Evolutionary conservation across 1,140 invertebrate genomes (phyloP).

Genomic region (Achroia grisella): DNA sequence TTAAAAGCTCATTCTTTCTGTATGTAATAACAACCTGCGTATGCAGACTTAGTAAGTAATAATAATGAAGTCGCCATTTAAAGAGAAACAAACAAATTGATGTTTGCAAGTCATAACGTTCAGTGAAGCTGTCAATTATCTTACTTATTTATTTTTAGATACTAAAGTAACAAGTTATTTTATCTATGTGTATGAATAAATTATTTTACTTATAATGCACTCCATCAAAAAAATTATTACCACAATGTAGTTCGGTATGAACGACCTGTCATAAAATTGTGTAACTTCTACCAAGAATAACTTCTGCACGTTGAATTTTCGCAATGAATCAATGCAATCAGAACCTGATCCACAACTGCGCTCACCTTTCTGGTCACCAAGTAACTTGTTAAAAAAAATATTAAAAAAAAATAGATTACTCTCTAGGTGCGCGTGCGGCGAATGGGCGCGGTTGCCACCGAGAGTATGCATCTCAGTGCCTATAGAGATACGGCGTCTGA

Average conservation of each 20-base stretch:
- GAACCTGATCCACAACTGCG: constrained; percentile 7
- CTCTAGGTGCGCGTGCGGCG: constrained; percentile 37
- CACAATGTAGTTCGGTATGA: background rate
- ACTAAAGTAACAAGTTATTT: too few relatives aligned
- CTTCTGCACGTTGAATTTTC: constrained; percentile 9
- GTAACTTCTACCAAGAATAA: constrained; percentile 6
- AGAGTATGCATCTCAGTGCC: constrained; percentile 30
- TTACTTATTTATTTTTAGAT: too few relatives aligned
- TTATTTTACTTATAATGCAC: background rate
- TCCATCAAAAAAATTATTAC: too few relatives aligned
- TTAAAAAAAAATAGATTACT: constrained; percentile 38
- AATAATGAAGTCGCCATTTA: too few relatives aligned
- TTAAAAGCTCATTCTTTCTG: too few relatives aligned
- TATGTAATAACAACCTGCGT: too few relatives aligned
- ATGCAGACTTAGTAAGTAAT: too few relatives aligned
- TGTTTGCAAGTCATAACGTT: too few relatives aligned
- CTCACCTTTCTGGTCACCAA: constrained; percentile 31
- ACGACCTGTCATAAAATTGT: constrained; percentile 7
- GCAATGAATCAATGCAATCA: constrained; percentile 12
- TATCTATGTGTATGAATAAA: too few relatives aligned
- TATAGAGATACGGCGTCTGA: constrained; percentile 13
- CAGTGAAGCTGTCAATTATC: too few relatives aligned
- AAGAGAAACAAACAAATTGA: too few relatives aligned
- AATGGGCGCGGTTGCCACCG: constrained; percentile 41
- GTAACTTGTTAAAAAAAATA: constrained; percentile 50